Conservation (phyloP, 2,797 vertebrate genomes). For the Neosilurus mollespiculum region DNA sequence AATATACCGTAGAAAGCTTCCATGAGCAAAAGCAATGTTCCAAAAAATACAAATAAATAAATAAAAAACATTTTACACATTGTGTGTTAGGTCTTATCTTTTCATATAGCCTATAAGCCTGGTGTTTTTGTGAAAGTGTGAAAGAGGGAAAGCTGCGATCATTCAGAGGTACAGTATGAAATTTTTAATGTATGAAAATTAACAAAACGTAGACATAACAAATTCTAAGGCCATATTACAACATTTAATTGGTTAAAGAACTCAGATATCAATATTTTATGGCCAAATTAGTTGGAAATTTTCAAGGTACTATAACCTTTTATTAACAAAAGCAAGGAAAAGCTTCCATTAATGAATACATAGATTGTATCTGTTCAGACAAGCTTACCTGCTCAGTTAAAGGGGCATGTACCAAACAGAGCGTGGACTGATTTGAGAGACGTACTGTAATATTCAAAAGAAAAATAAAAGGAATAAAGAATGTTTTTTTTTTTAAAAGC, state of each 20-base stretch:
- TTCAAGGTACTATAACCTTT: background rate
- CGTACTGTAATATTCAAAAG: slow-evolving; percentile 7
- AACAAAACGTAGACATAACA: background rate
- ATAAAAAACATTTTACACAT: background rate
- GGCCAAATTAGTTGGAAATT: background rate
- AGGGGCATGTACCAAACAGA: background rate
- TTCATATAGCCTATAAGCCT: background rate
- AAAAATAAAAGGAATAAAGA: background rate
- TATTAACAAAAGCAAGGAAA: slow-evolving; percentile 2
- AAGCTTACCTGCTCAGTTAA: slow-evolving; percentile 8
- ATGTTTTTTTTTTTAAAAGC: slow-evolving; percentile 34
- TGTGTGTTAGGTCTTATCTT: background rate
- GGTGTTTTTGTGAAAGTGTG: background rate
- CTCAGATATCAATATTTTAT: background rate
- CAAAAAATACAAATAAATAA: background rate
- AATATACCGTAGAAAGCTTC: background rate
- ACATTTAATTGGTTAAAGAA: background rate
- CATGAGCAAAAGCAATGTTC: background rate
- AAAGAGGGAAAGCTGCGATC: background rate
- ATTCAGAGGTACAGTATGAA: background rate
- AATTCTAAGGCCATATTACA: background rate
- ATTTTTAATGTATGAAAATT: background rate
- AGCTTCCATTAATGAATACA: slow-evolving; percentile 4
- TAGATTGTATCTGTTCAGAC: slow-evolving; percentile 16
- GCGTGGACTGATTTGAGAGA: slow-evolving; percentile 1